Percentiles rank a stretch among this genome's conserved stretches.
Evolutionary conservation across 2,797 vertebrate species (phyloP).

Genomic region (Phylloscopus collybita): DNA sequence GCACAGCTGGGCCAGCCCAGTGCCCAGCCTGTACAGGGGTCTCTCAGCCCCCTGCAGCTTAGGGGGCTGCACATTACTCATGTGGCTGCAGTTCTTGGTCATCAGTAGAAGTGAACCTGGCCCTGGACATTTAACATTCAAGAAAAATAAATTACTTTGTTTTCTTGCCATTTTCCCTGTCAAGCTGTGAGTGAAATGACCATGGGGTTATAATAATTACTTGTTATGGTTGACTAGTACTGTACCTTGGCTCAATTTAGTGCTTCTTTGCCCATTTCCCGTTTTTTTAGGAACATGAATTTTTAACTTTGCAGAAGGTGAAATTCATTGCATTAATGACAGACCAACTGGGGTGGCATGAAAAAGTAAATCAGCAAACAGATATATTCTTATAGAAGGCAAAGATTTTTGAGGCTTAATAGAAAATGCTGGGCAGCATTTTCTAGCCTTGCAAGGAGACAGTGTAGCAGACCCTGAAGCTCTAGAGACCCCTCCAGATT

Average conservation of each 20-base stretch:
- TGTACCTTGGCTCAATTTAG: neutral
- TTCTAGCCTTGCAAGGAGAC: neutral
- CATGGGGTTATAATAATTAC: conserved; percentile 31
- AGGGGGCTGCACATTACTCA: neutral
- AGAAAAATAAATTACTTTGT: neutral
- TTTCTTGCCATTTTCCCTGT: conserved; percentile 10
- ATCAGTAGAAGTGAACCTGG: neutral
- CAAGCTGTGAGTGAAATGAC: conserved; percentile 47
- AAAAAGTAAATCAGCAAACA: conserved; percentile 7
- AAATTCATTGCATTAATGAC: neutral
- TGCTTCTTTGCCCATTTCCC: neutral
- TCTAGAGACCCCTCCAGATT: neutral
- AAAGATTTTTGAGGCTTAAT: neutral
- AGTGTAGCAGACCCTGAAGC: neutral
- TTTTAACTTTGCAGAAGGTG: conserved; percentile 33
- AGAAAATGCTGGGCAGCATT: neutral
- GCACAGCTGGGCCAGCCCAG: neutral
- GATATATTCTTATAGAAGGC: neutral
- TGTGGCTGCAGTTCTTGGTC: neutral
- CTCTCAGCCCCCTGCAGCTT: neutral
- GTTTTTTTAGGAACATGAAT: neutral
- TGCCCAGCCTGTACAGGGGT: neutral
- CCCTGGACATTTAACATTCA: neutral
- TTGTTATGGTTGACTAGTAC: conserved; percentile 17
- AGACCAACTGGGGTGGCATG: neutral